phyloP scores from a whole-genome alignment of 2,113 vertebrate genomes.

The Grallaria varia region DNA sequence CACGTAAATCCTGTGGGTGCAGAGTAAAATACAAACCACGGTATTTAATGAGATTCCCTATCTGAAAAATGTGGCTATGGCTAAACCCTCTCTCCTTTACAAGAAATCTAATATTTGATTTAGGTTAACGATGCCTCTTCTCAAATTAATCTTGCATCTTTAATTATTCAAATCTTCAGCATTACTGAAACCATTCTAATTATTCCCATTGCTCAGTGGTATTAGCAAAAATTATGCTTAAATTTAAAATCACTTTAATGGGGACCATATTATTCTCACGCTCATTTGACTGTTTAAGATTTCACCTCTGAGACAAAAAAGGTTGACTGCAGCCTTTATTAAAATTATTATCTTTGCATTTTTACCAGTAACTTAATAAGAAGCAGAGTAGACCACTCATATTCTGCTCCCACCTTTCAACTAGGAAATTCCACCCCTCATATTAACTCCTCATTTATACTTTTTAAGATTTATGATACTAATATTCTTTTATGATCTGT shows the following conservation, averaged over 20 bases:
- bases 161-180: conserved; percentile 76
- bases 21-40: conserved; percentile 44
- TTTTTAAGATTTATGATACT: conserved; percentile 66
- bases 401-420: conserved; percentile 38
- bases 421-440: conserved; percentile 57
- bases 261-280: conserved; percentile 50
- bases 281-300: conserved; percentile 66
- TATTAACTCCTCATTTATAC: conserved; percentile 68
- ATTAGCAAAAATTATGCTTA: conserved; percentile 75
- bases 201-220: conserved; percentile 70
- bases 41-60: conserved; percentile 58
- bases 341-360: conserved; percentile 64
- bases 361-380: conserved; percentile 46
- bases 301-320: conserved; percentile 65
- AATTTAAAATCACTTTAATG: conserved; percentile 74
- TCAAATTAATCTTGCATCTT: conserved; percentile 74
- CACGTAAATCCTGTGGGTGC: conserved; percentile 56
- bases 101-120: conserved; percentile 74
- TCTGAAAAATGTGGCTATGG: conserved; percentile 38
- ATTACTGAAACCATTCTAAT: conserved; percentile 72
- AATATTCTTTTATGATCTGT: conserved; percentile 72
- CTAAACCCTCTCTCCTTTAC: conserved; percentile 27
- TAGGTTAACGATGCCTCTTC: conserved; percentile 72
- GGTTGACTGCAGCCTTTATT: conserved; percentile 64
- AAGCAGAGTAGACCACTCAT: conserved; percentile 4